Evolutionary conservation across 1,140 invertebrate species (phyloP), one percentile per base, ranked within the genome.

Genomic region (Drosophila arizonae): DNA sequence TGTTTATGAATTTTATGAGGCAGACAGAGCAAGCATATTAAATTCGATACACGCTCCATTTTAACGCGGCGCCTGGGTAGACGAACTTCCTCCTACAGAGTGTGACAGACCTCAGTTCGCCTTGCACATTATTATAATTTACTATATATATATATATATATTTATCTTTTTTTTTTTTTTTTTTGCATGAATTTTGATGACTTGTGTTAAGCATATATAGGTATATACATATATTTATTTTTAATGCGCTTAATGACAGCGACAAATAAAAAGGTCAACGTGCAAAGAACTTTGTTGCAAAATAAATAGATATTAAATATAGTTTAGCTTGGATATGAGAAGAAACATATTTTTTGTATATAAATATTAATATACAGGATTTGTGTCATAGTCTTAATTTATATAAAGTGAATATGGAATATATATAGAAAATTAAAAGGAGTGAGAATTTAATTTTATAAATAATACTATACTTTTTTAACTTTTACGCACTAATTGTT

Each of bases 11-110:
- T 60, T 60, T 65, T 71, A 57, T 57, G 61, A 71, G 46, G 36
- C 15, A 48, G 39, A 45, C 50, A 26, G 66, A 52, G 50, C 58
- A 62, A 48, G 67, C 63, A 77, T 85, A 85, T 80, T 66, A 85
- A 85, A 85, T 85, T 80, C 81, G 76, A 54, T 58, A 72, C 81
- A 84, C 81, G 81, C 73, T 80, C 81, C 81, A 84, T 77, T 84
- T 84, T 84, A 62, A 57, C 55, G 61, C 62, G 52, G 43, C 15
- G 43, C 26, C 56, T 39, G 70, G 70, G 62, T 71, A 80, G 72
- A 71, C 76, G 81, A 81, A 86, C 82, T 86, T 86, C 81, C 81
- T 87, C 58, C 78, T 76, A 58, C 39, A 28, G 24, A 54, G 36
- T 50, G 65, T 69, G 65, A 69, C 17, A 74, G 57, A 74, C 65